Evolutionary conservation across 1,140 invertebrate genomes (phyloP).

Genomic region (Leptestheria dahalacensis): DNA sequence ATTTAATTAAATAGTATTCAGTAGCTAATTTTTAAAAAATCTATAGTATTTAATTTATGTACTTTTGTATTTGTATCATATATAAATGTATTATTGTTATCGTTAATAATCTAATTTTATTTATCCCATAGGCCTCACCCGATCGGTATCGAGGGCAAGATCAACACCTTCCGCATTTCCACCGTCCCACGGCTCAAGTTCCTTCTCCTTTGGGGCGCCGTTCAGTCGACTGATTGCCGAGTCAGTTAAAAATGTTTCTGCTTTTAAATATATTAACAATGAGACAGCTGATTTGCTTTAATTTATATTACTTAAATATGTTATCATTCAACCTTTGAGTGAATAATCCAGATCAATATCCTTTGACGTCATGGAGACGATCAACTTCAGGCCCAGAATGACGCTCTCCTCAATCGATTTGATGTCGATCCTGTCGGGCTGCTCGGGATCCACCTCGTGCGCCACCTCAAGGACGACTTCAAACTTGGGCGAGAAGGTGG

Average conservation of each 20-base stretch:
- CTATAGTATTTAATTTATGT: too few species aligned
- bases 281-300: background rate
- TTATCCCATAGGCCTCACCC: too few species aligned
- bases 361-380: conserved; percentile 57
- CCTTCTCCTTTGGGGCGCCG: conserved; percentile 47
- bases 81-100: too few species aligned
- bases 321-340: conserved; percentile 39
- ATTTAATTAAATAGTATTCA: too few species aligned
- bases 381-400: conserved; percentile 67
- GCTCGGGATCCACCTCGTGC: conserved; percentile 55
- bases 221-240: conserved; percentile 42
- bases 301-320: background rate
- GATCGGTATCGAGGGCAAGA: conserved; percentile 28
- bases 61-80: too few species aligned
- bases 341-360: conserved; percentile 79
- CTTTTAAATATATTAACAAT: too few species aligned
- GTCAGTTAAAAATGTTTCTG: conserved; percentile 40
- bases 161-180: conserved; percentile 38
- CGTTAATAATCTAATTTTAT: too few species aligned
- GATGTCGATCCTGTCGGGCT: conserved; percentile 38
- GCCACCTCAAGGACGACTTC: conserved; percentile 70
- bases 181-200: conserved; percentile 76
- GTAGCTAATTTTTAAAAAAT: too few species aligned
- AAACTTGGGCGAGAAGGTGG: conserved; percentile 67
- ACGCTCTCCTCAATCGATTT: conserved; percentile 61